A percentile compares a stretch with the other conserved stretches of the same genome.
phyloP scores from a whole-genome alignment of 1,140 invertebrate species.

The Hycleus phaleratus region DNA sequence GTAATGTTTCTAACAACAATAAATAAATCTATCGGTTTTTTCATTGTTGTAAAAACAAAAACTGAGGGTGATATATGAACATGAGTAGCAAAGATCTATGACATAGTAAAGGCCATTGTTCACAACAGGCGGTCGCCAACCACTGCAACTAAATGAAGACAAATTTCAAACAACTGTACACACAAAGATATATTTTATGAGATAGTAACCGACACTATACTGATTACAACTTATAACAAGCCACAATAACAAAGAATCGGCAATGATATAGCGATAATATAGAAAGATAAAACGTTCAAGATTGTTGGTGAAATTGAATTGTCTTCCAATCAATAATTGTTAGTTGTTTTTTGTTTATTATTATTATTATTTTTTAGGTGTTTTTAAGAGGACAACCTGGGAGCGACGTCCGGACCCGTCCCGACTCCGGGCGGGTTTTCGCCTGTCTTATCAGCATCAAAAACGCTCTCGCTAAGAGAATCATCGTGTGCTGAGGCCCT shows the following conservation, averaged over 20 bases:
- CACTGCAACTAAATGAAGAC: slow-evolving; percentile 23
- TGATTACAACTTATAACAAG: no score
- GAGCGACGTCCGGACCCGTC: slow-evolving; percentile 41
- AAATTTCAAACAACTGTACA: slow-evolving; percentile 14
- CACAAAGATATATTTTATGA: neutral
- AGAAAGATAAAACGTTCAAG: no score
- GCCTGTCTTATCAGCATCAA: slow-evolving; percentile 43
- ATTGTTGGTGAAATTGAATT: no score
- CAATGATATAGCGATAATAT: no score
- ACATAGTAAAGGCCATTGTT: slow-evolving; percentile 20
- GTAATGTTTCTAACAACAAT: slow-evolving; percentile 4
- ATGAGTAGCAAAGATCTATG: slow-evolving; percentile 23
- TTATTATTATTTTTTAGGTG: neutral
- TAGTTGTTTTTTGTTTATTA: neutral
- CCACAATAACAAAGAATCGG: no score
- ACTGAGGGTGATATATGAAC: slow-evolving; percentile 21
- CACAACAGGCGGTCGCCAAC: slow-evolving; percentile 20
- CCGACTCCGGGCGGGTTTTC: slow-evolving; percentile 43
- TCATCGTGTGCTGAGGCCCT: slow-evolving; percentile 54
- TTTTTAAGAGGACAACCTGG: slow-evolving; percentile 33
- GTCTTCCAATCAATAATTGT: no score
- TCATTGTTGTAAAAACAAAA: neutral
- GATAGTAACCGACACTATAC: no score
- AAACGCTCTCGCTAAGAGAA: slow-evolving; percentile 48
- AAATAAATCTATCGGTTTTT: neutral